Evolutionary conservation across 1,140 invertebrate genomes (phyloP), one percentile per base, ranked within the genome.

Genomic region (Panagrolaimus sp.): DNA sequence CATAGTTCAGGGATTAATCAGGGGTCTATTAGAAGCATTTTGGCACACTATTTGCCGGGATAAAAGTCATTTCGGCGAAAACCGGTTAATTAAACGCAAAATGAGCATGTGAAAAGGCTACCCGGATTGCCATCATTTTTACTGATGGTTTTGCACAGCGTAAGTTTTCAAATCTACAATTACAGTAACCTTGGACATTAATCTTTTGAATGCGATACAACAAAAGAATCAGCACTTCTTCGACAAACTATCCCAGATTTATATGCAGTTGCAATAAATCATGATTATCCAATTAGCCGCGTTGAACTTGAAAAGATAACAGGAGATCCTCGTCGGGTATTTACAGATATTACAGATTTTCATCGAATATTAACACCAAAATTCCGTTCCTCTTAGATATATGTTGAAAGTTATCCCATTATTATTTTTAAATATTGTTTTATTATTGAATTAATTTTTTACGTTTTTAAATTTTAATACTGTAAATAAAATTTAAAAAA

Each of bases 81-180:
- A 7, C 45, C 9, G 77, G 66, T 43, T 74, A 66, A 48, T 70
- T 62, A 5, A 14, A 71, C 13, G 20, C 64, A 8, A 45, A 67
- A 43, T 74, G 75, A 44, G 72, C 72, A 5, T 69, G 73, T 1
- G 69, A 42, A 8, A 47, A 57, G 9, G 74, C 74, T 9, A 57
- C 25, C n/a, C 66, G 76, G 8, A 16, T 76, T 14, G 75, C 67
- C 8, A 43, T 76, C 27, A 63, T 76, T 48, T 71, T 76, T 66
- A 78, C 67, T 1, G 74, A 76, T 65, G 74, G 74, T 25, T 76
- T 78, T 57, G 69, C 66, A 8, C 63, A 76, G 16, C 64, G 66
- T 38, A 4, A 4, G 31, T 38, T 38, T 38, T 38, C 31, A 38
- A 7, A 38, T 38, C 2, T 38, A 38, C 7, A 7, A 38, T 38